Base-by-base conservation (phyloP, 2,113 vertebrate genomes). In the Neolamprologus cancellatus region DNA sequence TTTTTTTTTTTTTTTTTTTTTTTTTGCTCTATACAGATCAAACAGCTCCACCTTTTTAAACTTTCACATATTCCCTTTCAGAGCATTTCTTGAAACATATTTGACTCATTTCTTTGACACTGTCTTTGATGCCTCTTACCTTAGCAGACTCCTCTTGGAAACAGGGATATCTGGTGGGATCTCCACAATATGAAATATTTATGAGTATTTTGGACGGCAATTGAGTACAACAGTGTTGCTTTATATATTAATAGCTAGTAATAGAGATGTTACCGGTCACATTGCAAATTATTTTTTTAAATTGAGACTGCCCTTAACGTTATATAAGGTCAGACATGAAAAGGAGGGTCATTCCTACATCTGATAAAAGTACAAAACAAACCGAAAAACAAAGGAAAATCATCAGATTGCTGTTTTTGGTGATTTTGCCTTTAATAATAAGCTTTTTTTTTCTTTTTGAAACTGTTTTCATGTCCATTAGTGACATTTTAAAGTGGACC, bases 51-150 rank as follows among this genome's bases (percentile, higher is more conserved):
- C 88, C 83, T 89, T 87, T 90, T 80, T 69, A 87, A 20, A 57
- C 83, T 84, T 81, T 93, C 52, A 93, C 76, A 91, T 85, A 89
- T 92, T 91, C 86, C 79, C 90, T 93, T 92, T 94, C 52, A 90
- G 80, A 23, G 78, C 17, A 34, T 90, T 91, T 92, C 82, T 84
- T 87, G 78, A 84, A 90, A 81, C 15, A 79, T 52, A 59, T 89
- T 85, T 94, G 91, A 90, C 89, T 88, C 91, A 90, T 93, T 90
- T 92, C 85, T 83, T 64, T 85, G 84, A 88, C 84, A 87, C 84
- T 34, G 20, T 85, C 86, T 93, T 94, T 94, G 89, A 94, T 90
- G 90, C 86, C 36, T 85, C 52, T 80, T 91, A 91, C 91, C 92
- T 91, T 46, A 78, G 85, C 78, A 54, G 81, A 36, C 61, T 85